Base-by-base conservation (phyloP, 2,888 invertebrate species). In the Buathra laborator region DNA sequence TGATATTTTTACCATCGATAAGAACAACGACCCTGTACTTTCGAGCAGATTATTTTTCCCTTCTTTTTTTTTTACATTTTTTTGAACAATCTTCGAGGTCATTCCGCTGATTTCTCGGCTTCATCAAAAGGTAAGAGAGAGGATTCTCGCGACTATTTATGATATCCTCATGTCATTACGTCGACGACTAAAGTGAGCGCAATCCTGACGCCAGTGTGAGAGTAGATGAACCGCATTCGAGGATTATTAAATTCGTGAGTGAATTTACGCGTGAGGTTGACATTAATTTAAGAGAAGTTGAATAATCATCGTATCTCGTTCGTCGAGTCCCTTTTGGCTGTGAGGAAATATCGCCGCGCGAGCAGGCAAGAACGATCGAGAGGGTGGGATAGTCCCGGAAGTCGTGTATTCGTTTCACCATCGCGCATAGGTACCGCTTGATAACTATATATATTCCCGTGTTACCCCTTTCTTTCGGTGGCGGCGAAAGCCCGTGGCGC, bases 191-290 rank as follows among this genome's bases (percentile, higher is more conserved):
- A 6, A 16, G 7, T 5, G 12, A 9, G 43, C 37, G 37, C 32
- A n/a, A n/a, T 32, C 10, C 43, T 9, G 59, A 29, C 1, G 59
- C 29, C 24, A 32, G 29, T 19, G 19, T n/a, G 12, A 56, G 12
- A 56, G 16, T 14, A 16, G 56, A 68, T 29, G 67, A 43, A 56
- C 12, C 56, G n/a, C 71, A 43, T 56, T 56, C 43, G 19, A 7
- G 32, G 43, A 56, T 72, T 72, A 72, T 72, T 72, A 56, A 72
- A 56, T 56, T 72, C 43, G 71, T 14, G 56, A 43, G 56, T 24
- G 37, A 62, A 59, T 59, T 74, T 44, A 59, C 24, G 44, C 44
- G 46, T 32, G 62, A 10, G 62, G 46, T 48, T 74, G 62, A 32
- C 74, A 32, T 62, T 62, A 32, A 29, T 46, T 29, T 62, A 4